phyloP scores from a whole-genome alignment of 1,140 invertebrate genomes.

The Sipha flava region DNA sequence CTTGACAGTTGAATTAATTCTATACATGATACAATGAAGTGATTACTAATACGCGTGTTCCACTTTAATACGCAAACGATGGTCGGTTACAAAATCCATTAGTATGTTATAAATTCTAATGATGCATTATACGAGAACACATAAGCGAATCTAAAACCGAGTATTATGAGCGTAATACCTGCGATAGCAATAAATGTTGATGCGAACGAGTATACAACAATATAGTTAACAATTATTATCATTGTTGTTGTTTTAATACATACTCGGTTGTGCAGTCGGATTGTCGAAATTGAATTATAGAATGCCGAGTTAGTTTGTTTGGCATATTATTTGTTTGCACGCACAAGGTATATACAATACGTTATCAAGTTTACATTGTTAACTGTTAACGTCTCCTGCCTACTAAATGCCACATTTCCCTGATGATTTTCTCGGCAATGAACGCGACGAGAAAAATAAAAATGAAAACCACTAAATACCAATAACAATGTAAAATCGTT shows the following conservation, averaged over 20 bases:
- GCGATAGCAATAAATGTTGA: no score
- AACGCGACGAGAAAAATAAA: no score
- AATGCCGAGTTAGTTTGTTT: no score
- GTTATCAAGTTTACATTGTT: no score
- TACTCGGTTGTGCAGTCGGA: background rate
- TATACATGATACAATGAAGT: background rate
- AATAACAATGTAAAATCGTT: background rate
- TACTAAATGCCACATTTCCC: no score
- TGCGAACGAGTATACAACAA: no score
- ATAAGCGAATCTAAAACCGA: background rate
- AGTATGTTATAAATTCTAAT: background rate
- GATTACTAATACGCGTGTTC: background rate
- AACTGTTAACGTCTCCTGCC: no score
- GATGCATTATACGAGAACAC: background rate
- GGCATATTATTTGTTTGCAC: no score
- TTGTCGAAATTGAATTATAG: background rate
- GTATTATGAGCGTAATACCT: background rate
- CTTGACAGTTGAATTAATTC: background rate
- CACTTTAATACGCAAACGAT: background rate
- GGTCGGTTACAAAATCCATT: background rate
- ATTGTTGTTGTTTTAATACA: background rate
- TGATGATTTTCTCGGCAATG: no score
- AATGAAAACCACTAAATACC: no score
- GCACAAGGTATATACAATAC: no score
- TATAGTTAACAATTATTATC: background rate